Conservation (phyloP, 2,113 vertebrate species). For the Ancistrus triradiatus region DNA sequence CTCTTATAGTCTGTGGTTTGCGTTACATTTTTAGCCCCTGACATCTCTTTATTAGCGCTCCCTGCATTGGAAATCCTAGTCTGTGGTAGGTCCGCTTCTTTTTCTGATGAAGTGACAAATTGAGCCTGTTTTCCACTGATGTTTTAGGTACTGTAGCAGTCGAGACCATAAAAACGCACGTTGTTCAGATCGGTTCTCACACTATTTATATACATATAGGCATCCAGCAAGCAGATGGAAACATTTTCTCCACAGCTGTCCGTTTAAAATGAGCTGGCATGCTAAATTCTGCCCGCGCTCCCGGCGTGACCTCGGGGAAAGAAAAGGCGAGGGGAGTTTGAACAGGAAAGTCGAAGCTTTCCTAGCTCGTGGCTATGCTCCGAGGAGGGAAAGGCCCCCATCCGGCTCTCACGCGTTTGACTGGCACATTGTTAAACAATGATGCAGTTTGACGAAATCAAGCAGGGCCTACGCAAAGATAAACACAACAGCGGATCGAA, state of each 20-base stretch:
- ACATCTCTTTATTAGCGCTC: too few relatives aligned
- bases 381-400: slow-evolving; percentile 74
- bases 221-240: slow-evolving; percentile 74
- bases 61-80: too few relatives aligned
- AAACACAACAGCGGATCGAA: slow-evolving; percentile 73
- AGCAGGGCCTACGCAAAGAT: slow-evolving; percentile 89
- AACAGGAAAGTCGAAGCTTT: slow-evolving; percentile 34
- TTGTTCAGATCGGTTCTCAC: neutral
- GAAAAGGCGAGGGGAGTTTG: slow-evolving; percentile 32
- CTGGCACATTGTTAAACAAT: slow-evolving; percentile 87
- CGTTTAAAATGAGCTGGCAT: slow-evolving; percentile 58
- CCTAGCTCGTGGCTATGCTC: slow-evolving; percentile 68
- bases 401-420: slow-evolving; percentile 80
- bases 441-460: slow-evolving; percentile 94
- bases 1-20: too few relatives aligned
- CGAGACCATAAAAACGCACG: slow-evolving; percentile 51
- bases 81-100: slow-evolving; percentile 52
- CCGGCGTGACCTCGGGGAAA: slow-evolving; percentile 42
- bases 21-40: too few relatives aligned
- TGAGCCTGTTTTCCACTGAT: slow-evolving; percentile 63
- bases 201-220: slow-evolving; percentile 57
- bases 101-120: slow-evolving; percentile 80
- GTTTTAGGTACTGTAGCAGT: slow-evolving; percentile 82
- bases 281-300: slow-evolving; percentile 51
- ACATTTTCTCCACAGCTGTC: slow-evolving; percentile 71